These are phyloP conservation scores for Nothura maculosa DNA, from an alignment of 2,797 vertebrate species.

Conservation along the genomic window DNA sequence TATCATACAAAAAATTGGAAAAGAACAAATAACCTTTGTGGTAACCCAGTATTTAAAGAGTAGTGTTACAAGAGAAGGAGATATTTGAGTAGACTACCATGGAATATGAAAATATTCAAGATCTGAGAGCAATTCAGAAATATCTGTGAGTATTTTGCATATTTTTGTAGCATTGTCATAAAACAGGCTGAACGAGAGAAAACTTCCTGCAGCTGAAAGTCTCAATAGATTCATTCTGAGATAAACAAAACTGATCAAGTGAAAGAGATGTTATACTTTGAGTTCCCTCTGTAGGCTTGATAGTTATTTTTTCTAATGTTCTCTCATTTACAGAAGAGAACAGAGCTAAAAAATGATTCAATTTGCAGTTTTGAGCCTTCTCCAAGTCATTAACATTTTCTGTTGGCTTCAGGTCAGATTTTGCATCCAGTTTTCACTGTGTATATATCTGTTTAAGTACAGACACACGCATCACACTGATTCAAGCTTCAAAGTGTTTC, in stretches of 20 bases:
- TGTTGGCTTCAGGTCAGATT: neutral
- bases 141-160: neutral
- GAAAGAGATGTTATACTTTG: neutral
- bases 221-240: accelerated
- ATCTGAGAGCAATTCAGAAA: neutral
- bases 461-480: neutral
- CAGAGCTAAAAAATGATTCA: accelerated
- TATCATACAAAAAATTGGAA: neutral
- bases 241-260: neutral
- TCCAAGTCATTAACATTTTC: neutral
- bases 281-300: neutral
- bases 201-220: neutral
- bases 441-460: neutral
- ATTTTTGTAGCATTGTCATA: neutral
- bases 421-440: neutral
- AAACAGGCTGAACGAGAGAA: neutral
- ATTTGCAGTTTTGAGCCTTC: neutral
- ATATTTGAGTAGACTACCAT: neutral
- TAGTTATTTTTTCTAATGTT: neutral
- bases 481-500: neutral
- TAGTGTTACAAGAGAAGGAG: neutral
- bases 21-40: neutral
- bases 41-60: neutral
- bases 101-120: neutral
- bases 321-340: neutral